A percentile compares a stretch with the other conserved stretches of the same genome.
Conservation (phyloP, 2,797 vertebrate species). For the Distichodus sexfasciatus region DNA sequence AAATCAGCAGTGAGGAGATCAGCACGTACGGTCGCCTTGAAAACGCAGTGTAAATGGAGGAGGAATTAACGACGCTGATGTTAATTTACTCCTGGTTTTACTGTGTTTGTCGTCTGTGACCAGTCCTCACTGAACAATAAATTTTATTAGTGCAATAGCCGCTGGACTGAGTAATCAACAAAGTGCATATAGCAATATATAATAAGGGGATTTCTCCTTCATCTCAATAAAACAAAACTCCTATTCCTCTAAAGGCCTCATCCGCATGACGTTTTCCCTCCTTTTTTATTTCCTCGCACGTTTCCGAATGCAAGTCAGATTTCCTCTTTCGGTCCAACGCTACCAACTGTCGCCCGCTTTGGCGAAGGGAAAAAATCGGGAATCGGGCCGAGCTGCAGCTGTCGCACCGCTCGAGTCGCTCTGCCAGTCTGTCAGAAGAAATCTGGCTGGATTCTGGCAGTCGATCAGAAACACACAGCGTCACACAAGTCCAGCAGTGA, state of each 20-base stretch:
- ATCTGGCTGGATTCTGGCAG: conserved; percentile 45
- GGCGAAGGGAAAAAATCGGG: conserved; percentile 26
- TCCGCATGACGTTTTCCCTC: background rate
- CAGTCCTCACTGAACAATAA: conserved; percentile 28
- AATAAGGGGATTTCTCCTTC: conserved; percentile 5
- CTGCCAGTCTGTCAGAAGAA: conserved; percentile 48
- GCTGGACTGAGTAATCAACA: conserved; percentile 30
- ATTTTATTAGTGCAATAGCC: conserved; percentile 45
- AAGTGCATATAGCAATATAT: conserved; percentile 44
- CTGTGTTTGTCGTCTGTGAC: conserved; percentile 22
- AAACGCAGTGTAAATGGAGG: conserved; percentile 14
- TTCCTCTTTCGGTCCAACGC: conserved; percentile 28
- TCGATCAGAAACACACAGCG: conserved; percentile 30
- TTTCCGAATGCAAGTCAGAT: conserved; percentile 42
- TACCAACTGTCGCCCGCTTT: conserved; percentile 44
- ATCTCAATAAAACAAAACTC: background rate
- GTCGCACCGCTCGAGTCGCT: conserved; percentile 32
- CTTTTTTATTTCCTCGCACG: background rate
- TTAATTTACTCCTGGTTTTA: conserved; percentile 11
- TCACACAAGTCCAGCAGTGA: conserved; percentile 23
- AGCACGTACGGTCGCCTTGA: background rate
- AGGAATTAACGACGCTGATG: background rate
- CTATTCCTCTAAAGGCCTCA: background rate
- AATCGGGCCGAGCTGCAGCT: conserved; percentile 41
- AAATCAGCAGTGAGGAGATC: background rate